A percentile compares a stretch with the other conserved stretches of the same genome.
Conservation (phyloP, 2,797 vertebrate genomes). For the Enteromius fasciolatus region DNA sequence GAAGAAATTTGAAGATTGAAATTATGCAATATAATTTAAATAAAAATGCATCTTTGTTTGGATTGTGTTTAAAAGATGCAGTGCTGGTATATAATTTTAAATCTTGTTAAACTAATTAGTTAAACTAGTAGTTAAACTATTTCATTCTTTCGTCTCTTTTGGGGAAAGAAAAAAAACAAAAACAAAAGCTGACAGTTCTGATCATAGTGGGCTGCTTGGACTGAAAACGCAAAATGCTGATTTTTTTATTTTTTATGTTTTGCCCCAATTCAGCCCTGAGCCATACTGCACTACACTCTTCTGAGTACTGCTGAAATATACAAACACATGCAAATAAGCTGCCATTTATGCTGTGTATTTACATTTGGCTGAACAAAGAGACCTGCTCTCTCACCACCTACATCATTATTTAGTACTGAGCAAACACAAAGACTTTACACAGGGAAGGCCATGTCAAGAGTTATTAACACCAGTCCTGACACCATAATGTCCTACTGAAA, state of each 20-base stretch:
- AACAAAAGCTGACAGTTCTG: neutral
- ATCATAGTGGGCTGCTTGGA: neutral
- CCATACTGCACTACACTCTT: neutral
- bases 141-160: slow-evolving; percentile 45
- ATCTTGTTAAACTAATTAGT: neutral
- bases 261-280: neutral
- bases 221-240: neutral
- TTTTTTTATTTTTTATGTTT: neutral
- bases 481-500: slow-evolving; percentile 26
- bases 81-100: neutral
- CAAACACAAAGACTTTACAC: slow-evolving; percentile 75
- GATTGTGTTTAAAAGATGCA: neutral
- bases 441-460: slow-evolving; percentile 52
- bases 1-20: no score
- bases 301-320: neutral
- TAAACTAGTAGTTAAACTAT: no score
- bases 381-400: slow-evolving; percentile 64
- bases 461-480: slow-evolving; percentile 55
- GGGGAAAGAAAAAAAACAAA: slow-evolving; percentile 45
- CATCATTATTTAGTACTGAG: slow-evolving; percentile 79
- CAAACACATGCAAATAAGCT: slow-evolving; percentile 64
- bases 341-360: slow-evolving; percentile 64
- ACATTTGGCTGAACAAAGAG: slow-evolving; percentile 63
- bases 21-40: neutral
- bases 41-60: neutral